Percentiles rank a stretch among this genome's conserved stretches.
Conservation (phyloP, 2,113 vertebrate species). For the Phalacrocorax carbo region DNA sequence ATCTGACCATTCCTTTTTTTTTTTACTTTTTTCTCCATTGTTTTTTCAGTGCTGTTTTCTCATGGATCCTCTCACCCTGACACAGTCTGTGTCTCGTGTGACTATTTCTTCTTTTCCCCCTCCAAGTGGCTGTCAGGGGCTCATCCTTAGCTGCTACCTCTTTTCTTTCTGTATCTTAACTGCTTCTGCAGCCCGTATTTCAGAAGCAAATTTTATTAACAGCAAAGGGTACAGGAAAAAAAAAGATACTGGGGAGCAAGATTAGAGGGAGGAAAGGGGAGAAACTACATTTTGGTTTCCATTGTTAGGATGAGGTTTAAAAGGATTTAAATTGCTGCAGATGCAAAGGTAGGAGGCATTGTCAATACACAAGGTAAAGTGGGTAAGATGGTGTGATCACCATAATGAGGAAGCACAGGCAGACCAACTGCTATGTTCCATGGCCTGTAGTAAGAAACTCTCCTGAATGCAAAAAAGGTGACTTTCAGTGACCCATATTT, state of each 20-base stretch:
- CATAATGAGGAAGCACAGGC: background rate
- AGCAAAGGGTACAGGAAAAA: background rate
- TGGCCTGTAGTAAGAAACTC: background rate
- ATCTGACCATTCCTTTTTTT: background rate
- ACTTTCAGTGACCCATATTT: background rate
- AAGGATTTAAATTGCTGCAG: background rate
- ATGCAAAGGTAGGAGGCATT: background rate
- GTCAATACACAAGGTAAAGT: background rate
- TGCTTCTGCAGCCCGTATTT: background rate
- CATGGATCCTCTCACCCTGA: background rate
- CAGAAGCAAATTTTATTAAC: background rate
- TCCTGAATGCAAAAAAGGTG: background rate
- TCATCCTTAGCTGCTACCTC: background rate
- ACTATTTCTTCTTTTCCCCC: background rate
- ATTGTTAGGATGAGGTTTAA: background rate
- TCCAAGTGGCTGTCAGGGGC: background rate
- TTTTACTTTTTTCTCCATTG: background rate
- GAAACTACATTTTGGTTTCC: background rate
- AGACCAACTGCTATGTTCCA: background rate
- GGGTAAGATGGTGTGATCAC: background rate
- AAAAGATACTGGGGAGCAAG: background rate
- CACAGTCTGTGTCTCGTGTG: background rate
- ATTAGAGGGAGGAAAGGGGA: background rate
- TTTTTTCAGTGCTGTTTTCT: background rate
- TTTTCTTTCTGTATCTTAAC: background rate